A percentile compares a stretch with the other conserved stretches of the same genome.
Conservation (phyloP, 2,888 invertebrate species). For the Folsomia manolachei region DNA sequence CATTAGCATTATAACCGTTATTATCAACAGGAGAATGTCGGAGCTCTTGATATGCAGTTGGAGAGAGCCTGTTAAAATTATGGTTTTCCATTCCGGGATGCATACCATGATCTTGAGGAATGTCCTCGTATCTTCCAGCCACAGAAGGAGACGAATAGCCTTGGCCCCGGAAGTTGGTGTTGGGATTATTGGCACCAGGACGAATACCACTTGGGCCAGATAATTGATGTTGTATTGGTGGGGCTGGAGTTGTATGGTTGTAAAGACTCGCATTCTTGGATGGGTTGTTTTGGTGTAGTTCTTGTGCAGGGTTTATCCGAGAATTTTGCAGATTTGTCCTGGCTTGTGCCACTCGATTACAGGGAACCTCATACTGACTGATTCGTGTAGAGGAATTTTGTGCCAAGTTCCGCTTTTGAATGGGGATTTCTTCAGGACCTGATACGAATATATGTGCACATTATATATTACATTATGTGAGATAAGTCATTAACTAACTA, state of each 20-base stretch:
- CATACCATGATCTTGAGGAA: too few species aligned
- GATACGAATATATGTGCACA: too few species aligned
- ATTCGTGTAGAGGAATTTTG: background rate
- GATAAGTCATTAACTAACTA: too few species aligned
- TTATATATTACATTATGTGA: too few species aligned
- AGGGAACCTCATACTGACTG: background rate
- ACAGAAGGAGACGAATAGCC: background rate
- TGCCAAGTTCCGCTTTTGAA: background rate
- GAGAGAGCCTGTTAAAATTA: too few species aligned
- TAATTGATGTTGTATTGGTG: background rate
- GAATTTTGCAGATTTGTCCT: background rate
- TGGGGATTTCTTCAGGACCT: background rate
- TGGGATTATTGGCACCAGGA: too few species aligned
- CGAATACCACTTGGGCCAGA: background rate
- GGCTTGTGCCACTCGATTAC: slow-evolving; percentile 1
- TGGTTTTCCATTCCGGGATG: too few species aligned
- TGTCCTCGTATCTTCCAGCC: too few species aligned
- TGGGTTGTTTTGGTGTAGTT: background rate
- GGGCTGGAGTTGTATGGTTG: background rate
- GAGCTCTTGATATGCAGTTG: too few species aligned
- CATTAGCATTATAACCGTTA: too few species aligned
- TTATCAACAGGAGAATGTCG: too few species aligned
- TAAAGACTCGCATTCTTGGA: background rate
- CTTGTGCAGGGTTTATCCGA: background rate
- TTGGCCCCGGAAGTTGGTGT: background rate